Base-by-base conservation (phyloP, 2,797 vertebrate genomes). In the Pteropus rufus region DNA sequence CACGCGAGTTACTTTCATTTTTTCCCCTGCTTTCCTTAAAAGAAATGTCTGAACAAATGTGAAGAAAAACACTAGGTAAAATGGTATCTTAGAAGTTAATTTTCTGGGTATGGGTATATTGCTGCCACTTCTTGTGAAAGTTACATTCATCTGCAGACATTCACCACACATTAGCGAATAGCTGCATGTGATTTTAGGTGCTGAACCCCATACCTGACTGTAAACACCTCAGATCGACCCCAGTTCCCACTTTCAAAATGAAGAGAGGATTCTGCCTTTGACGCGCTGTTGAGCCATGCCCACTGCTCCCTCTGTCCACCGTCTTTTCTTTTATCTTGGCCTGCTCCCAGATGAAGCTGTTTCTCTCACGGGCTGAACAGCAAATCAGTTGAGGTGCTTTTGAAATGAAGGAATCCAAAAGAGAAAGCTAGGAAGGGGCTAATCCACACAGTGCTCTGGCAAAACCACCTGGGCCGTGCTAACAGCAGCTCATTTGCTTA, bases 1-100 rank as follows among this genome's bases (percentile, higher is more conserved):
- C 77, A 64, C 29, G 31, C 0, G 5, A 56, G 44, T 91, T 85
- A 60, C 76, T 96, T 86, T 79, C 67, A 26, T 88, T 89, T 54
- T 91, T 85, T 58, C 54, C 86, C 73, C 75, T 34, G n/a, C 88
- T 89, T 90, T 94, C 92, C 96, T 62, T 44, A 67, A 95, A 94
- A 96, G 77, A 52, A 36, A 76, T 21, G 52, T 93, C 91, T 70
- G 29, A 97, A 95, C 77, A 34, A 85, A 67, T 58, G 36, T 54
- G 94, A 39, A 97, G 85, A 31, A 77, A 93, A 84, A 73, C 64
- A 24, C 44, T 79, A 91, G 23, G 86, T 93, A 84, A 91, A 89
- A 29, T 34, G 93, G 46, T 39, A 72, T 41, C 76, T 94, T 11
- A 69, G 52, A 80, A 92, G 89, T 46, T 70, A 0, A 34, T 73